A percentile compares a stretch with the other conserved stretches of the same genome.
phyloP scores from a whole-genome alignment of 2,113 vertebrate species.

The Xiphophorus hellerii region DNA sequence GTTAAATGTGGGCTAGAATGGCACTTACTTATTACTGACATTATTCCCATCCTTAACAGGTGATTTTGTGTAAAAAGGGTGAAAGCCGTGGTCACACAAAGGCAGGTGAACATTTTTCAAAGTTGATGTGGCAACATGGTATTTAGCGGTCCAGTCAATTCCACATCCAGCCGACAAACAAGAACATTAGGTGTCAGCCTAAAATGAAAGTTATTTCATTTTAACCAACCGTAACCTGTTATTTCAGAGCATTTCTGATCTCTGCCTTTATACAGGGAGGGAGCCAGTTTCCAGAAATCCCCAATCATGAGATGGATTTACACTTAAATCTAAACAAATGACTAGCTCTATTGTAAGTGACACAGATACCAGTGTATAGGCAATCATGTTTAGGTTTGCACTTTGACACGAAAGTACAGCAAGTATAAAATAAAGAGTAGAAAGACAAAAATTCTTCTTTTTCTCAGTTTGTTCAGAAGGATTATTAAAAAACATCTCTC shows the following conservation, averaged over 20 bases:
- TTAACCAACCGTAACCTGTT: neutral
- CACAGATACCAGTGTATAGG: neutral
- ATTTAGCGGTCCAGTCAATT: neutral
- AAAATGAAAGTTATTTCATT: neutral
- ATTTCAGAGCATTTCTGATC: neutral
- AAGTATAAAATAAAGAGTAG: neutral
- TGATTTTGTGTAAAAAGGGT: slow-evolving; percentile 6
- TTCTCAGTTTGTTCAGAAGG: no score
- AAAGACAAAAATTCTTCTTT: neutral
- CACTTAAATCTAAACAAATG: neutral
- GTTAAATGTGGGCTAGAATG: slow-evolving; percentile 37
- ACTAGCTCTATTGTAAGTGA: no score
- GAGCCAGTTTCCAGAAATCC: no score
- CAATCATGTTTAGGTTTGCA: neutral
- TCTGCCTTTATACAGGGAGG: neutral
- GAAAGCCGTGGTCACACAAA: neutral
- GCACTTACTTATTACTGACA: slow-evolving; percentile 26
- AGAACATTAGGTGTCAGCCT: neutral
- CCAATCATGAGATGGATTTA: neutral
- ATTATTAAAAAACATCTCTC: no score
- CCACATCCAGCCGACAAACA: neutral
- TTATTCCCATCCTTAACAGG: slow-evolving; percentile 18
- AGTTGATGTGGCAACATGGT: neutral
- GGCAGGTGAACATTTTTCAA: slow-evolving; percentile 1
- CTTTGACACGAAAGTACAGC: neutral